Evolutionary conservation across 2,888 invertebrate genomes (phyloP).

Genomic region (Drosophila koepferae): DNA sequence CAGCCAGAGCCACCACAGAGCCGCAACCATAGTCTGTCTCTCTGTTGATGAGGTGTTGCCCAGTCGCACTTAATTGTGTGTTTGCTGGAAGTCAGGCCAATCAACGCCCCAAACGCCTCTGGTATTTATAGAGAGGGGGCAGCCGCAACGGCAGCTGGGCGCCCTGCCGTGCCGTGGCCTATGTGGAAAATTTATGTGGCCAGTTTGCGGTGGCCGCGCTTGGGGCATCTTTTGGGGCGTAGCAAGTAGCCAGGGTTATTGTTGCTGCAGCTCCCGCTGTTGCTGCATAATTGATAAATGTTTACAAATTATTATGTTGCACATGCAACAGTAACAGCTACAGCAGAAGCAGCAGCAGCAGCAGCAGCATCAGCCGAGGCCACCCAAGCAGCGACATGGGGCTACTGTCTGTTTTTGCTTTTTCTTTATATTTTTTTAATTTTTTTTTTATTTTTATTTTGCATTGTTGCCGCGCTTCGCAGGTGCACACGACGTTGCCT

Average conservation of each 20-base stretch:
- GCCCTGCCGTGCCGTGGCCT: conserved; percentile 34
- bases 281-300: conserved; percentile 81
- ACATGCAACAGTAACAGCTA: conserved; percentile 46
- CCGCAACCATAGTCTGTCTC: conserved; percentile 2
- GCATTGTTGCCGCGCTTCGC: conserved; percentile 35
- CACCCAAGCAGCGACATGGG: conserved; percentile 55
- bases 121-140: conserved; percentile 20
- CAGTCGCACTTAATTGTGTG: conserved; percentile 77
- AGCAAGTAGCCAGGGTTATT: conserved; percentile 51
- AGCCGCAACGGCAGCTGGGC: neutral
- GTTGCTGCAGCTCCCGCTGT: conserved; percentile 57
- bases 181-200: conserved; percentile 75
- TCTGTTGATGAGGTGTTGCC: conserved; percentile 67
- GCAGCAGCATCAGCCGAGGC: conserved; percentile 41
- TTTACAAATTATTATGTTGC: conserved; percentile 81
- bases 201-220: conserved; percentile 54
- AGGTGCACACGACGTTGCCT: conserved; percentile 46
- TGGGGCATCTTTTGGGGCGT: conserved; percentile 56
- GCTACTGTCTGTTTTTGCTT: neutral
- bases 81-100: conserved; percentile 62
- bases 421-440: conserved; percentile 12
- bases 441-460: conserved; percentile 14
- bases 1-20: conserved; percentile 6
- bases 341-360: conserved; percentile 7
- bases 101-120: conserved; percentile 66